Evolutionary conservation across 2,888 invertebrate species (phyloP), one percentile per base, ranked within the genome.

Genomic region (Camponotus fellah): DNA sequence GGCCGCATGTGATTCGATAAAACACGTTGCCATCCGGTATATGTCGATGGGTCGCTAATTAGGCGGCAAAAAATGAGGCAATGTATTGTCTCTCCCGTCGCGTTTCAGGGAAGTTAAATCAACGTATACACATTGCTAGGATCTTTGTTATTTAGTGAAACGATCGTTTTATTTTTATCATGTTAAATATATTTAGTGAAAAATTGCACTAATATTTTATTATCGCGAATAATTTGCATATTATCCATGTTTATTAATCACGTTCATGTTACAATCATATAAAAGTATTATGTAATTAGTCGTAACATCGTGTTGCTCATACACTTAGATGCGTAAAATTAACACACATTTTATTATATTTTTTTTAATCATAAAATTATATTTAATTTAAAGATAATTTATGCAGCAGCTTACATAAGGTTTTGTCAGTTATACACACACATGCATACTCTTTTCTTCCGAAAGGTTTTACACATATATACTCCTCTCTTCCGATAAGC

Each of bases 1-100:
- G 46, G 26, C 58, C 21, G 37, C 58, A 34, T 26, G 46, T 46
- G 60, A 72, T 72, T 49, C 46, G 72, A 80, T 72, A 72, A 79
- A 60, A 79, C 46, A 17, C 34, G 49, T 62, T 46, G 56, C n/a
- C 68, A 66, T 32, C 14, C 64, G 37, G n/a, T 58, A 43, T 58
- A 43, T n/a, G 34, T 53, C 34, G 69, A 53, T 21, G 37, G 9
- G 17, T 12, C 17, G 14, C 60, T 80, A 72, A 79, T 79, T 79
- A 72, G 37, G 37, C 49, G 3, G 26, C n/a, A 14, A n/a, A 60
- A 72, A 34, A 72, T 80, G 60, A 80, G 60, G 17, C 72, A 3
- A 26, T 6, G 79, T 10, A 46, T 71, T 71, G 79, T 79, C 60
- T 49, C 14, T 21, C 8, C 58, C n/a, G 26, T 14, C 34, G 58